Percentiles rank a stretch among this genome's conserved stretches.
Conservation (phyloP, 2,113 vertebrate species). For the Eudyptes chrysolophus region DNA sequence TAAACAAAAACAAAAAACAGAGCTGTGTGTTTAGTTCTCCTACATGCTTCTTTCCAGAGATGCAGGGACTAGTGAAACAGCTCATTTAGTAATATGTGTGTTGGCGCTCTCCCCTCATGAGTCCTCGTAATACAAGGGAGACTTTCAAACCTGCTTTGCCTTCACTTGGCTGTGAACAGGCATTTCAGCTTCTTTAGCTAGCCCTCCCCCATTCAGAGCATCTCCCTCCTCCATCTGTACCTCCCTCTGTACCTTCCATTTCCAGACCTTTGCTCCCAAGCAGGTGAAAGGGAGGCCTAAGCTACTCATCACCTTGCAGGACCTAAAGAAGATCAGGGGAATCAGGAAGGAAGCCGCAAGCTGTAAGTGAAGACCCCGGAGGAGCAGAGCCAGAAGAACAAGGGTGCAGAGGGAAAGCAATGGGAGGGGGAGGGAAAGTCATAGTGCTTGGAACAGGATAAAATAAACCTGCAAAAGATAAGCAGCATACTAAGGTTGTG, state of each 20-base stretch:
- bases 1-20: neutral
- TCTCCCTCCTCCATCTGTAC: neutral
- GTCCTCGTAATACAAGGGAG: neutral
- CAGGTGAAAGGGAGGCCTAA: neutral
- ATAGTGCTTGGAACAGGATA: neutral
- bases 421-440: neutral
- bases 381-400: neutral
- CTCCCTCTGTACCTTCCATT: neutral
- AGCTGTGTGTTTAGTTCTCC: neutral
- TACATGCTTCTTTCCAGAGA: neutral
- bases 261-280: neutral
- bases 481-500: neutral
- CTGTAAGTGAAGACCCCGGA: neutral
- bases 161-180: neutral
- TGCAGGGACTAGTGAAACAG: neutral
- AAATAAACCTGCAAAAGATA: neutral
- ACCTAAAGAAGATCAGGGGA: neutral
- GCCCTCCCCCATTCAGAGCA: neutral
- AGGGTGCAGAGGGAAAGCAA: neutral
- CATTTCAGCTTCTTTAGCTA: neutral
- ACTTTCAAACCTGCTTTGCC: neutral
- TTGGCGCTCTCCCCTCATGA: neutral
- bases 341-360: rapidly evolving
- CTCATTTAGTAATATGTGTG: neutral
- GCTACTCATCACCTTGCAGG: neutral